These are phyloP conservation scores for Chromobotia macracanthus DNA, from an alignment of 2,797 vertebrate genomes.

Conservation along the genomic window DNA sequence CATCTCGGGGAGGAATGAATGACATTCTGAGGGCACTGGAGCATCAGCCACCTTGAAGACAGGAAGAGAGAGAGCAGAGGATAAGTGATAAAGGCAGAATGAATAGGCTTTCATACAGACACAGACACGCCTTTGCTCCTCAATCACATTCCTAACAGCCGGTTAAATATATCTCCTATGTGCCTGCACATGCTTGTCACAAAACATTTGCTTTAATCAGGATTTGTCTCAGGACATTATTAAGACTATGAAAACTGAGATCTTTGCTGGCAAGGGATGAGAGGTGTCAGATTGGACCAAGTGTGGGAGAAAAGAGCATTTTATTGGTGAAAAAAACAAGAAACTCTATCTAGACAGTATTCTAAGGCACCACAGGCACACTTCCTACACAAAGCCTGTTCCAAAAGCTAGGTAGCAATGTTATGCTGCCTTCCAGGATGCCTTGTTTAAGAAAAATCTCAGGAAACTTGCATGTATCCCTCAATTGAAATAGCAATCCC, in stretches of 20 bases:
- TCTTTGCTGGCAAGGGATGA: not conserved
- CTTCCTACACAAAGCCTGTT: not conserved
- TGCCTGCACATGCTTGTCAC: constrained; percentile 29
- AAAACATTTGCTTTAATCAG: constrained; percentile 31
- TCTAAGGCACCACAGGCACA: not conserved
- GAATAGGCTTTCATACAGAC: constrained; percentile 24
- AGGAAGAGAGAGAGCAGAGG: constrained; percentile 1
- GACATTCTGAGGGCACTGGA: constrained; percentile 41
- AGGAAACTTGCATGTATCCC: not conserved
- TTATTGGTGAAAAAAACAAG: not conserved
- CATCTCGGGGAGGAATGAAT: constrained; percentile 44
- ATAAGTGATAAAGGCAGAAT: not conserved
- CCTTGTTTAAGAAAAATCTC: too few species aligned
- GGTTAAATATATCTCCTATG: constrained; percentile 19
- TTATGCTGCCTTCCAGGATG: not conserved
- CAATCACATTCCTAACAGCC: constrained; percentile 6
- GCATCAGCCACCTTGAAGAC: constrained; percentile 9
- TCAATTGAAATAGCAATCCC: not conserved
- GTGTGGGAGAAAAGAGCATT: not conserved
- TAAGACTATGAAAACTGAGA: constrained; percentile 17
- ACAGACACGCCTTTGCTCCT: not conserved
- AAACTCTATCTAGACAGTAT: not conserved
- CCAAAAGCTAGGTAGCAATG: not conserved
- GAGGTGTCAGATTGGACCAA: not conserved
- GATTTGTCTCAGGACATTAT: constrained; percentile 33